Evolutionary conservation across 1,140 invertebrate species (phyloP), one percentile per base, ranked within the genome.

Genomic region (Lithobius niger): DNA sequence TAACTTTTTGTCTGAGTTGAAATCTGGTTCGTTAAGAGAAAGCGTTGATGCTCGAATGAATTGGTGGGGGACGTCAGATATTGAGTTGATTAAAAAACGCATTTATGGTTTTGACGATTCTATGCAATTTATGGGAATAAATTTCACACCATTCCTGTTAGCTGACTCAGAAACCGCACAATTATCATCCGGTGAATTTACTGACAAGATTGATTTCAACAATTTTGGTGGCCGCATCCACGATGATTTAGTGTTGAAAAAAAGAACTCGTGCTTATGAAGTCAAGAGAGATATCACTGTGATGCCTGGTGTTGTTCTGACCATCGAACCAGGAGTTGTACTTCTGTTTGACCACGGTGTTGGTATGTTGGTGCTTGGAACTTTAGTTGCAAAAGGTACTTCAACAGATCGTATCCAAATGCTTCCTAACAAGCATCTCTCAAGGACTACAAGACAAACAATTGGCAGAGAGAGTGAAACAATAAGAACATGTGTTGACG

Each of bases 71-170:
- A 83, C 81, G 2, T 70, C 70, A 2, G 77, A 86, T 52, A 77
- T 84, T 40, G 67, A 67, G 3, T 70, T 75, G 27, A 97, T 99
- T 27, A 76, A 80, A 58, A 76, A 81, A 48, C 79, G 83, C 66
- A 96, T 99, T 61, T 99, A 99, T 69, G 97, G 99, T 73, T 97
- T 99, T 74, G 93, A 99, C 69, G 95, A 98, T 66, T 98, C 96
- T 95, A 99, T 99, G 67, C 91, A 91, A 71, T 94, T 94, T 69
- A 92, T 92, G 0, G 80, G 94, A 31, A 93, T 91, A 0, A 77
- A 83, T 19, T 99, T 86, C 69, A 77, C 80, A 56, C 95, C 95
- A 0, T 98, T 83, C 69, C 59, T 76, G 82, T 54, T 58, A 71
- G 3, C 60, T 60, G 50, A 57, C 59, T 16, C 63, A 73, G 6